Base-by-base conservation (phyloP, 2,888 invertebrate species). In the Bellardia pandia region DNA sequence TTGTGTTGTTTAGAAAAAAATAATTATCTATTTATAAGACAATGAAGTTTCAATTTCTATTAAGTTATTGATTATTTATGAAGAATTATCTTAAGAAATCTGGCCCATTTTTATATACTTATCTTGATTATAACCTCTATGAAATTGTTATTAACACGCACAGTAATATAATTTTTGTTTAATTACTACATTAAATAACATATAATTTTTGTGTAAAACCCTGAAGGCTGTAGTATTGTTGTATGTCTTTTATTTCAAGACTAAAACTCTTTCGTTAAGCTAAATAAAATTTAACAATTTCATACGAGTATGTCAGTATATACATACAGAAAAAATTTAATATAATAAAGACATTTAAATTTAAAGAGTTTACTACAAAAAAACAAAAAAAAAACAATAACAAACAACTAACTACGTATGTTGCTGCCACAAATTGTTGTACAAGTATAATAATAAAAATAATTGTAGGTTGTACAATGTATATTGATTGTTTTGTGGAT, bases 291-390 rank as follows among this genome's bases (percentile, higher is more conserved):
- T 23, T 23, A 71, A 1, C n/a, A 33, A 6, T 33, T 60, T 33
- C 5, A 30, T 60, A 13, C 3, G 13, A 1, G 23, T 7, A 56
- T 16, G 16, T 3, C 1, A 56, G 3, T 8, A 56, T 16, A 16
- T 16, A 5, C 16, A 8, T 5, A 56, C 7, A 56, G 1, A 13
- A 9, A 60, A 23, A n/a, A 56, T 16, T 56, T 2, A 16, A 56
- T 56, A 14, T 72, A 72, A 80, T 80, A 45, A 56, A 80, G 64
- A 80, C 72, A 80, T 80, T 72, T 60, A 72, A 58, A 1, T 37
- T 60, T 60, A 64, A 68, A 37, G n/a, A 77, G 53, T 53, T 16
- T 16, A 48, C 33, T 45, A 62, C 40, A 13, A 11, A 14, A 14
- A 33, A 33, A 13, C 4, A 58, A 37, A 37, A n/a, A n/a, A n/a